phyloP scores from a whole-genome alignment of 2,113 vertebrate genomes.

The Antechinus stuartii region DNA sequence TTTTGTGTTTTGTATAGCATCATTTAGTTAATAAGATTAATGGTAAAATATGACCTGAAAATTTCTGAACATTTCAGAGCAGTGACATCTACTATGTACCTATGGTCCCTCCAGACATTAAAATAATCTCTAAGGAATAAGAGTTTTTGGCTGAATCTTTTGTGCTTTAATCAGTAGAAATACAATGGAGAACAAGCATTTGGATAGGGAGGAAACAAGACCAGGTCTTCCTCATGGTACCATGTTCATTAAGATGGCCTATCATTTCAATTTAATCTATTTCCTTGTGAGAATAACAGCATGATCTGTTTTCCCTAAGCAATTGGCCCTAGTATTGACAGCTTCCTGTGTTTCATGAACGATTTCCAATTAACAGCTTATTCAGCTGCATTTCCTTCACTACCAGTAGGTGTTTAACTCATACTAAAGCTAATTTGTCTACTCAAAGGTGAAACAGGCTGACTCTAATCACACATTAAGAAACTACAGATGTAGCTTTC shows the following conservation, averaged over 20 bases:
- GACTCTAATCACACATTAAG: not conserved
- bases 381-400: constrained; percentile 13
- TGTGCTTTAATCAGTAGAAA: not conserved
- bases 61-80: not conserved
- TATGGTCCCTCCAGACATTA: not conserved
- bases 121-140: constrained; percentile 38
- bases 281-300: constrained; percentile 10
- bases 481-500: not conserved
- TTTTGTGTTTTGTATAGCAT: not conserved
- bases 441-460: not conserved
- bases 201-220: constrained; percentile 16
- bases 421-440: constrained; percentile 25
- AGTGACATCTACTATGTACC: not conserved
- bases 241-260: constrained; percentile 43
- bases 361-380: constrained; percentile 29
- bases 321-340: constrained; percentile 33
- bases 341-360: constrained; percentile 28
- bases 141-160: not conserved
- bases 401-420: constrained; percentile 15
- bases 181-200: not conserved
- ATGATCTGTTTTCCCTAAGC: not conserved
- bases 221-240: not conserved
- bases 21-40: not conserved
- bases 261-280: constrained; percentile 13
- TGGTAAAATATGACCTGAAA: not conserved